Base-by-base conservation (phyloP, 2,888 invertebrate genomes). In the Eucriotettix oculatus region DNA sequence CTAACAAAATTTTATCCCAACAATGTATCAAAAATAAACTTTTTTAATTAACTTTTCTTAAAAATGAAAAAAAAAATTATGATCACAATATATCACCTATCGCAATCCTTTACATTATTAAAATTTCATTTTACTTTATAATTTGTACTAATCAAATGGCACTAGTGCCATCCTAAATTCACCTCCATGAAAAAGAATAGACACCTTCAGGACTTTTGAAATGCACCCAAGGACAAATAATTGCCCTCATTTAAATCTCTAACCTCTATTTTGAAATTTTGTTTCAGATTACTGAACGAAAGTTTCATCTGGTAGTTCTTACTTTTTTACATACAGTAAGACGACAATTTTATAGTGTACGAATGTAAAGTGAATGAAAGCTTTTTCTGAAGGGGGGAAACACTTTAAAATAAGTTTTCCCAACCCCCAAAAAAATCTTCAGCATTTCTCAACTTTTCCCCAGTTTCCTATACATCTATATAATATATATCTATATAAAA, bases 11-110 rank as follows among this genome's bases (percentile, higher is more conserved):
- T 67, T 67, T 67, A 74, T 75, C 74, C 79, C 79, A 79, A 80
- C 79, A 79, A 78, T 76, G 79, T 81, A 80, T 80, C 80, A 81
- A 80, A 80, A 80, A 80, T 81, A 80, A 77, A 78, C 78, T 78
- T 76, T 76, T 76, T 76, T 66, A 68, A 68, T 67, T 66, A 69
- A 64, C 62, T 62, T 62, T 63, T 69, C 67, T 69, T 69, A 68
- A 67, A 69, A 70, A 71, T 68, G 69, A 71, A 71, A 70, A 70
- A 70, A 29, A 70, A 70, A 69, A 66, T 48, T 48, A 66, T 57
- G 57, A 62, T 58, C 61, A 62, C 61, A 57, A 57, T 59, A 62
- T 62, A 59, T 58, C 58, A 54, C 53, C 61, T 58, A 59, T 57
- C 54, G 61, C 59, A 59, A 57, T 67, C 70, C 59, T 60, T 63